Conservation (phyloP, 2,888 invertebrate species). For the Dichetophora obliterata region DNA sequence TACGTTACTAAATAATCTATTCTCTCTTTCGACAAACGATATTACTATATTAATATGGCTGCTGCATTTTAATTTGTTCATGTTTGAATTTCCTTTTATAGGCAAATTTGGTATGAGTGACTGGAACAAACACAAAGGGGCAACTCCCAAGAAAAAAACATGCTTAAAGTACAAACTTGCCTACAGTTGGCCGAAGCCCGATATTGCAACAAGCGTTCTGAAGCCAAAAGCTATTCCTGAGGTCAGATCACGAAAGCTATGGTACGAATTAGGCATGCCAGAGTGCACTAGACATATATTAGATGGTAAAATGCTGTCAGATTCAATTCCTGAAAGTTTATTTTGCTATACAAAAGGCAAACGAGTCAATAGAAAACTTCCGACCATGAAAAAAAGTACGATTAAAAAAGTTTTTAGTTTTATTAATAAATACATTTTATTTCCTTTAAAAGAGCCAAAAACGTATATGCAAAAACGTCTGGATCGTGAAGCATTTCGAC, state of each 20-base stretch:
- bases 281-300: slow-evolving; percentile 63
- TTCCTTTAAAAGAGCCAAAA: slow-evolving; percentile 71
- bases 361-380: slow-evolving; percentile 63
- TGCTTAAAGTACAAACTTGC: slow-evolving; percentile 60
- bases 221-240: slow-evolving; percentile 66
- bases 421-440: not conserved
- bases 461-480: slow-evolving; percentile 78
- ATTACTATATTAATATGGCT: no score
- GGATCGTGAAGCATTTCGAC: slow-evolving; percentile 86
- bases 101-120: slow-evolving; percentile 10
- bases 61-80: no score
- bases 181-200: slow-evolving; percentile 63
- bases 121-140: not conserved
- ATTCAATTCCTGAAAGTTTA: slow-evolving; percentile 76
- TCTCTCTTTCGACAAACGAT: no score
- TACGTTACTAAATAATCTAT: no score
- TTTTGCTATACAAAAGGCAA: slow-evolving; percentile 68
- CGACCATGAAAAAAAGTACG: slow-evolving; percentile 58
- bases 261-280: slow-evolving; percentile 69
- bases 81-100: not conserved
- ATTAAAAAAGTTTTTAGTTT: not conserved
- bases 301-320: slow-evolving; percentile 69
- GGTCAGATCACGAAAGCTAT: slow-evolving; percentile 64
- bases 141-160: slow-evolving; percentile 15
- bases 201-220: slow-evolving; percentile 60